Conservation (phyloP, 2,888 invertebrate genomes). For the Ypsolopha scabrella region DNA sequence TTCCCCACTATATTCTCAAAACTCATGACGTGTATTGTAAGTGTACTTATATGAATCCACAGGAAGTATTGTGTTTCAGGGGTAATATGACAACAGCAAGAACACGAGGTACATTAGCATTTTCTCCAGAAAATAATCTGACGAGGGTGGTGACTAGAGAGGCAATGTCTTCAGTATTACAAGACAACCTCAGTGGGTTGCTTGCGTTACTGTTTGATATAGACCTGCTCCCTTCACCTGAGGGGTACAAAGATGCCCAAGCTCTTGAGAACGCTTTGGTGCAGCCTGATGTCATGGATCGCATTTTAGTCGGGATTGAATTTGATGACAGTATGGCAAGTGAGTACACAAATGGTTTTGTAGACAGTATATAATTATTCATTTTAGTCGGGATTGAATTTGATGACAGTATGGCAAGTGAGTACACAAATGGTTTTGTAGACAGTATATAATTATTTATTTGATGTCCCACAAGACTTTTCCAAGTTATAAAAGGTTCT, state of each 20-base stretch:
- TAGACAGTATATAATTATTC: no score
- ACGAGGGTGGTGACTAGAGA: conserved; percentile 44
- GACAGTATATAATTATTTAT: no score
- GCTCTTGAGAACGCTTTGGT: conserved; percentile 46
- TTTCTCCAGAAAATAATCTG: conserved; percentile 53
- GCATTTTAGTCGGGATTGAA: conserved; percentile 54
- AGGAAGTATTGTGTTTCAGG: conserved; percentile 19
- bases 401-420: conserved; percentile 55
- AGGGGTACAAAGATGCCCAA: conserved; percentile 42
- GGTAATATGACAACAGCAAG: conserved; percentile 46
- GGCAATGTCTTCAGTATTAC: conserved; percentile 49
- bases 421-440: conserved; percentile 19
- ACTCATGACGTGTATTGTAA: no score
- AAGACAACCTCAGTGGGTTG: conserved; percentile 48
- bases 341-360: conserved; percentile 24
- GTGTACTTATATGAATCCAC: no score
- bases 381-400: conserved; percentile 57
- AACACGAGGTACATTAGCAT: conserved; percentile 50
- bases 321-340: conserved; percentile 56
- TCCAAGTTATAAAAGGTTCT: no score
- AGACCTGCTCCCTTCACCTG: conserved; percentile 46
- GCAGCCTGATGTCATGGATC: conserved; percentile 53
- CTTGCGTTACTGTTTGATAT: conserved; percentile 43
- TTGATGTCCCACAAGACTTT: no score
- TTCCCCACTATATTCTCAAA: no score